Evolutionary conservation across 2,113 vertebrate genomes (phyloP).

Genomic region (Hippolais icterina): DNA sequence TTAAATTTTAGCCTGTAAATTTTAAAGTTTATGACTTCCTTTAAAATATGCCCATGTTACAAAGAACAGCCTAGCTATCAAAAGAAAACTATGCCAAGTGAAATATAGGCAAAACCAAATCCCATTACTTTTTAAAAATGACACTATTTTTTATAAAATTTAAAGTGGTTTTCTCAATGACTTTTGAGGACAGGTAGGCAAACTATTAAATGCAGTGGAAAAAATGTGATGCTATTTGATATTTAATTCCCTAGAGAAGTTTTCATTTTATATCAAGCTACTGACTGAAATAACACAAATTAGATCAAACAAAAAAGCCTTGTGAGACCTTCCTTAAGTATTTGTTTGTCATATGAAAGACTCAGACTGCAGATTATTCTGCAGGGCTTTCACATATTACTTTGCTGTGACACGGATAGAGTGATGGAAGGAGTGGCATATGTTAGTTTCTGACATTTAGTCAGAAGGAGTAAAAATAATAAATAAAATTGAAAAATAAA

Average conservation of each 20-base stretch:
- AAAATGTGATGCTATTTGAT: neutral
- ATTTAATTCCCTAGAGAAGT: neutral
- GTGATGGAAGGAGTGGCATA: neutral
- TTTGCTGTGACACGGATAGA: neutral
- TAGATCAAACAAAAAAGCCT: neutral
- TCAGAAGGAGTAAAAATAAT: neutral
- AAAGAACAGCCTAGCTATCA: neutral
- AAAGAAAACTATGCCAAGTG: neutral
- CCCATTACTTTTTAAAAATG: neutral
- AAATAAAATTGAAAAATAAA: neutral
- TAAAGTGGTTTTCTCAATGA: neutral
- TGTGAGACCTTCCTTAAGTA: constrained; percentile 2
- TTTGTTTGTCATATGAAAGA: neutral
- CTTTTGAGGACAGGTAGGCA: neutral
- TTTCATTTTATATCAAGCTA: constrained; percentile 8
- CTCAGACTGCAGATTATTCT: neutral
- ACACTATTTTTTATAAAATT: neutral
- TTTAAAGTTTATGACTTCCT: neutral
- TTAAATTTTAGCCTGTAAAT: neutral
- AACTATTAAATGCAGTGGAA: neutral
- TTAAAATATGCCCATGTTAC: neutral
- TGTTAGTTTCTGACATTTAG: neutral
- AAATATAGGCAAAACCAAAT: neutral
- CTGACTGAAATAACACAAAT: neutral
- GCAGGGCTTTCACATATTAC: neutral